phyloP scores from a whole-genome alignment of 2,113 vertebrate genomes.

The Hipposideros armiger region DNA sequence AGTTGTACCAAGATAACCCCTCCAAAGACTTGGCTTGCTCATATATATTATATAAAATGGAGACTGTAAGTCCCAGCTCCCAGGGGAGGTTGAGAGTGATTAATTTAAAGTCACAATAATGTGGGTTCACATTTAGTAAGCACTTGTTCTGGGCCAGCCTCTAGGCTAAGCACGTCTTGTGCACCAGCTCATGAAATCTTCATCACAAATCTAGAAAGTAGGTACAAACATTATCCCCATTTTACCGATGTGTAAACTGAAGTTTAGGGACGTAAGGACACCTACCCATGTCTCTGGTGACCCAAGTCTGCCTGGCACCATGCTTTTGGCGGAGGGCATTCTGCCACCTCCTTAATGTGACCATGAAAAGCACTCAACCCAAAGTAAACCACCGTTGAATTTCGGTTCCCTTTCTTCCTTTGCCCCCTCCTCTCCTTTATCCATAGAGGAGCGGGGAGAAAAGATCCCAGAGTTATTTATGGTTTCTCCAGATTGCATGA shows the following conservation, averaged over 20 bases:
- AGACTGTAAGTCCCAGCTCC: neutral
- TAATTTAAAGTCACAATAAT: neutral
- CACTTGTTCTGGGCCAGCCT: neutral
- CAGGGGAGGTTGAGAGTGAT: neutral
- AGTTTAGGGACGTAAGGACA: neutral
- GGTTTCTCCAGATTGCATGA: conserved; percentile 10
- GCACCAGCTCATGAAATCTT: neutral
- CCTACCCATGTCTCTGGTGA: neutral
- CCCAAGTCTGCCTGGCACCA: neutral
- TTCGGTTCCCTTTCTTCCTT: conserved; percentile 63
- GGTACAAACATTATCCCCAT: neutral
- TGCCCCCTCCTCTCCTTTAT: neutral
- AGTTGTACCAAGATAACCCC: conserved; percentile 13
- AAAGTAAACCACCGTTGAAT: conserved; percentile 55
- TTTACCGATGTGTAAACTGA: neutral
- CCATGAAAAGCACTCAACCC: conserved; percentile 12
- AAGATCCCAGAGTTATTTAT: neutral
- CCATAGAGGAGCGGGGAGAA: neutral
- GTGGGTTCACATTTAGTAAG: neutral
- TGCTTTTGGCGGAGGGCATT: neutral
- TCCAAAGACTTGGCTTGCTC: conserved; percentile 27
- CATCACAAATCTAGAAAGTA: neutral
- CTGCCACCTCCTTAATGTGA: neutral
- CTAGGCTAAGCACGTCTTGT: neutral
- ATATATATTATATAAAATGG: neutral